Evolutionary conservation across 2,888 invertebrate species (phyloP), one percentile per base, ranked within the genome.

Genomic region (Hermaeophaga mercurialis): DNA sequence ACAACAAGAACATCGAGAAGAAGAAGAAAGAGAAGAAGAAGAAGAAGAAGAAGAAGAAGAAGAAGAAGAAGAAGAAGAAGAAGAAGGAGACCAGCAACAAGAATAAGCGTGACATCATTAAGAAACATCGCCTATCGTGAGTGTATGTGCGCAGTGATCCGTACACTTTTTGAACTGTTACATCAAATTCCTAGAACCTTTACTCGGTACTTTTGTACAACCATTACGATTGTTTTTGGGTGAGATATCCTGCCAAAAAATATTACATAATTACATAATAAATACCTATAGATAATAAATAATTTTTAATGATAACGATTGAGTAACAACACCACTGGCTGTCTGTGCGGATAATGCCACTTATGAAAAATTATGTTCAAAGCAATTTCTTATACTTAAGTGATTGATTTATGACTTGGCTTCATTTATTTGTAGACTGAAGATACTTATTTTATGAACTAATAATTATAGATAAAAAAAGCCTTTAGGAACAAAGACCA

Each of bases 171-270:
- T 62, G 73, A 74, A 77, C 76, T 75, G 73, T 73, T 76, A 76
- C 74, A 75, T 75, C 75, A 75, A 77, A 77, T 77, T 77, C 72
- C 72, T 65, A 72, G 71, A 67, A 73, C 71, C 69, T 70, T 71
- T 70, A 71, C 69, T 69, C 76, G 76, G 77, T 77, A 78, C 76
- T 76, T 75, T 76, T 75, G 70, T 72, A 73, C 65, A 68, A 68
- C 68, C 67, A 74, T 73, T 72, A 71, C 75, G 75, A 74, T 76
- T 75, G 75, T 76, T 76, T 75, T 77, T 77, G 77, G 77, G 76
- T 77, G 77, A 77, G 77, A 75, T 76, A 77, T 75, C 76, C 78
- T 77, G 77, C 77, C 78, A 77, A 78, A 78, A 77, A 72, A 75
- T 70, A 72, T 71, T 71, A 70, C 67, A 68, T 72, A 72, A 71